Evolutionary conservation across 2,888 invertebrate genomes (phyloP), one percentile per base, ranked within the genome.

Genomic region (Thysanoteuthis rhombus): DNA sequence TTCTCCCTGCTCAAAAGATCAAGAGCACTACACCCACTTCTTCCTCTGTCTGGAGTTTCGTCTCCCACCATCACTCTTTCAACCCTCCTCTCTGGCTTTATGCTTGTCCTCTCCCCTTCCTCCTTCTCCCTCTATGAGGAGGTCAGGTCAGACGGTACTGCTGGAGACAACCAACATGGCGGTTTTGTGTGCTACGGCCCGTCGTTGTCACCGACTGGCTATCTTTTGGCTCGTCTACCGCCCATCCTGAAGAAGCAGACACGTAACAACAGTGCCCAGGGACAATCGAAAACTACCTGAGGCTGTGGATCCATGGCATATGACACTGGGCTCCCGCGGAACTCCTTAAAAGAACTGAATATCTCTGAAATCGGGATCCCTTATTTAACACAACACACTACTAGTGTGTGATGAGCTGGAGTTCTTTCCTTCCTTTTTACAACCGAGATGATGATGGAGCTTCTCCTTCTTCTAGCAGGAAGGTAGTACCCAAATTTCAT

Each of bases 101-200:
- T 40, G 90, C 22, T 75, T 75, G 36, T 16, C 12, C 4, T 75
- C 75, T 75, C 75, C 75, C 75, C 36, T 16, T 90, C 42, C 92
- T 92, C 92, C 92, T 28, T 25, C 92, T 92, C 42, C 92, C 42
- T 92, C 92, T 92, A n/a, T 92, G 28, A 45, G n/a, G 92, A 92
- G 92, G 92, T 92, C 42, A 92, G 92, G 92, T 92, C 92, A 92
- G 92, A 92, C 92, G 45, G 92, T 92, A 92, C 92, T 92, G 92
- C 92, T 92, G 92, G 28, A 92, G 92, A 92, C 92, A 92, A 92
- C 92, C 92, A 92, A 92, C 42, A 92, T 92, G 92, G 92, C 92
- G 92, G 38, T 45, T 42, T 22, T 45, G n/a, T 92, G 40, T 92
- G 40, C 42, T 92, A 45, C 92, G 92, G 92, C 38, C 92, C 92